Percentiles rank a stretch among this genome's conserved stretches.
Evolutionary conservation across 2,113 vertebrate species (phyloP).

Genomic region (Elephas maximus): DNA sequence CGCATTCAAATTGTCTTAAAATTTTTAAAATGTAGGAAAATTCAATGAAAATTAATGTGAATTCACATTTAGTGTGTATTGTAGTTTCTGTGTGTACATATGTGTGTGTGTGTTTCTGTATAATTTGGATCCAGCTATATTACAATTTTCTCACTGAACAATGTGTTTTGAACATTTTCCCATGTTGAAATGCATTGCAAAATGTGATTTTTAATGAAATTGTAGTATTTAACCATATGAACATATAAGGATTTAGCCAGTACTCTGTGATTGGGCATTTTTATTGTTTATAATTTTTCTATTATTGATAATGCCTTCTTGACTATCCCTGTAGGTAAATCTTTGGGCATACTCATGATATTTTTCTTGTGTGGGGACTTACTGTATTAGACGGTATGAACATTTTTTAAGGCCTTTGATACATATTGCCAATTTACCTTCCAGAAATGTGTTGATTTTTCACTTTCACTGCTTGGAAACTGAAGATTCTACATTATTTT

Average conservation of each 20-base stretch:
- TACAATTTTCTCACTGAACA: constrained; percentile 23
- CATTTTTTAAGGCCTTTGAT: constrained; percentile 26
- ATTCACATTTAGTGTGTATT: not conserved
- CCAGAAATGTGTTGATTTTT: constrained; percentile 4
- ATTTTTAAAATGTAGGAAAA: not conserved
- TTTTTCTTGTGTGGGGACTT: not conserved
- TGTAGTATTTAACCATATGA: not conserved
- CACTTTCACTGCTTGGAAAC: not conserved
- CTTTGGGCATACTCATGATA: not conserved
- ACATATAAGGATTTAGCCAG: not conserved
- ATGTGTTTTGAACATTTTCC: constrained; percentile 10
- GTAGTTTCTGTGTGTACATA: not conserved
- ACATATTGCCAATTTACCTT: not conserved
- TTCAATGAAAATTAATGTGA: not conserved
- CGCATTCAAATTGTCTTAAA: not conserved
- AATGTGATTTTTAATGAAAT: constrained; percentile 27
- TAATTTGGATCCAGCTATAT: constrained; percentile 27
- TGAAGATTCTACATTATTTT: not conserved
- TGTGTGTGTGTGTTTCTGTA: not conserved
- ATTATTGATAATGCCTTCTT: constrained; percentile 7
- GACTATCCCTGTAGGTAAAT: not conserved
- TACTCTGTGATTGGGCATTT: not conserved
- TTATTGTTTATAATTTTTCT: constrained; percentile 33
- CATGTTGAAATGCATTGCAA: constrained; percentile 2
- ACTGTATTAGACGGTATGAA: not conserved